phyloP scores from a whole-genome alignment of 2,113 vertebrate genomes.

The Tylochromis polylepis region DNA sequence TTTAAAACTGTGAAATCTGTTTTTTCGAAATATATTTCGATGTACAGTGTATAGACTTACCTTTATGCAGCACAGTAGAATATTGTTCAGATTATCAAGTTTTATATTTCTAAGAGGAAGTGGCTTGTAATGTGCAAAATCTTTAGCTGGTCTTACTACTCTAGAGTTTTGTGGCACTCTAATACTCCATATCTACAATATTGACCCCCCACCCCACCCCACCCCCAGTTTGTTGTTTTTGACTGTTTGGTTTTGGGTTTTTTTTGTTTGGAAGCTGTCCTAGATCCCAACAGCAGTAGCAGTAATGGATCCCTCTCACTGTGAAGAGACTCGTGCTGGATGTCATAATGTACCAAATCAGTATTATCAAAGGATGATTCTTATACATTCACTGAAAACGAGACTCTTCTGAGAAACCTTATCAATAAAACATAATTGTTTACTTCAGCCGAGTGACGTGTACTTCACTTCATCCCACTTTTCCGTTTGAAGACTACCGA shows the following conservation, averaged over 20 bases:
- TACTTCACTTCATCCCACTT: conserved; percentile 46
- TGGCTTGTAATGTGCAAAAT: conserved; percentile 82
- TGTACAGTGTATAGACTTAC: conserved; percentile 84
- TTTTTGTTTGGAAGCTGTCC: conserved; percentile 61
- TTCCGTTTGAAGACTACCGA: not conserved
- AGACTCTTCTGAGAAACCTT: conserved; percentile 78
- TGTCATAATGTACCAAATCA: conserved; percentile 83
- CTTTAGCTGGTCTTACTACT: conserved; percentile 81
- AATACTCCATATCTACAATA: conserved; percentile 77
- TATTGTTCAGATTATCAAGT: conserved; percentile 82
- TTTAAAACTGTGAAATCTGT: conserved; percentile 99
- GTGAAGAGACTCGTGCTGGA: conserved; percentile 81
- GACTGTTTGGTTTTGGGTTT: conserved; percentile 51
- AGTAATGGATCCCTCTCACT: conserved; percentile 78
- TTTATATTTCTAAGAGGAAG: conserved; percentile 85
- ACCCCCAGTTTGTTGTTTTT: conserved; percentile 68
- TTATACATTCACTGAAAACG: conserved; percentile 72
- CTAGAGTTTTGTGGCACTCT: conserved; percentile 80
- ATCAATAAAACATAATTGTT: conserved; percentile 82
- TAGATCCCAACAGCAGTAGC: conserved; percentile 77
- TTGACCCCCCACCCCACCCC: not conserved
- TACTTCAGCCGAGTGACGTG: conserved; percentile 66
- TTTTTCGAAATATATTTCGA: conserved; percentile 82
- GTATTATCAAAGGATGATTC: conserved; percentile 77
- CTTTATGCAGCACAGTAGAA: conserved; percentile 85